phyloP scores from a whole-genome alignment of 1,140 invertebrate species.

The Heterodera schachtii region DNA sequence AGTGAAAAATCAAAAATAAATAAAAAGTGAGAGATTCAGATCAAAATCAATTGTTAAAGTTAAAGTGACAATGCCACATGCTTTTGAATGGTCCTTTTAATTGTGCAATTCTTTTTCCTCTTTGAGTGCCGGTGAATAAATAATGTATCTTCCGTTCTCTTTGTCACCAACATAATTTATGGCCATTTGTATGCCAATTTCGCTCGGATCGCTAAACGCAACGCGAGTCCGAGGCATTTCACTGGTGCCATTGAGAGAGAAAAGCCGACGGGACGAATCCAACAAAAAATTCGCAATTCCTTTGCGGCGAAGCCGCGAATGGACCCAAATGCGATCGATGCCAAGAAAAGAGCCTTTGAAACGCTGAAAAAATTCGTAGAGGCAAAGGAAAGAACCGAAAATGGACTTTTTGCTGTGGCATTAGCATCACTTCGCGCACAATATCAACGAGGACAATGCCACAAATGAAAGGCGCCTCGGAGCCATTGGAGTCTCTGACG shows the following conservation, averaged over 20 bases:
- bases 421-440: constrained; percentile 27
- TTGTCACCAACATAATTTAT: constrained; percentile 34
- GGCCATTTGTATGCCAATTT: constrained; percentile 37
- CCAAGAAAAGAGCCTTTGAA: constrained; percentile 51
- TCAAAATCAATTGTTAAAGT: no score
- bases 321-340: constrained; percentile 55
- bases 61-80: constrained; percentile 71
- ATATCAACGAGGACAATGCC: constrained; percentile 37
- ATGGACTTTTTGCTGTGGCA: constrained; percentile 40
- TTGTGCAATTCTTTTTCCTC: constrained; percentile 79
- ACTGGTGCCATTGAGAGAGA: neutral
- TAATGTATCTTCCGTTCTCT: constrained; percentile 36
- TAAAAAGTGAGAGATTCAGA: neutral
- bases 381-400: constrained; percentile 26
- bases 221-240: constrained; percentile 31
- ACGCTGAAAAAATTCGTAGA: constrained; percentile 9
- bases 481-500: constrained; percentile 25
- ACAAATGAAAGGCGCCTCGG: constrained; percentile 43
- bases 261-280: constrained; percentile 35
- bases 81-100: constrained; percentile 85
- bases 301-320: constrained; percentile 38
- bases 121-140: constrained; percentile 57
- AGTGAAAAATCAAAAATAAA: neutral
- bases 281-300: constrained; percentile 43
- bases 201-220: constrained; percentile 46